Evolutionary conservation across 2,113 vertebrate species (phyloP).

Genomic region (Catharus fuscescens): DNA sequence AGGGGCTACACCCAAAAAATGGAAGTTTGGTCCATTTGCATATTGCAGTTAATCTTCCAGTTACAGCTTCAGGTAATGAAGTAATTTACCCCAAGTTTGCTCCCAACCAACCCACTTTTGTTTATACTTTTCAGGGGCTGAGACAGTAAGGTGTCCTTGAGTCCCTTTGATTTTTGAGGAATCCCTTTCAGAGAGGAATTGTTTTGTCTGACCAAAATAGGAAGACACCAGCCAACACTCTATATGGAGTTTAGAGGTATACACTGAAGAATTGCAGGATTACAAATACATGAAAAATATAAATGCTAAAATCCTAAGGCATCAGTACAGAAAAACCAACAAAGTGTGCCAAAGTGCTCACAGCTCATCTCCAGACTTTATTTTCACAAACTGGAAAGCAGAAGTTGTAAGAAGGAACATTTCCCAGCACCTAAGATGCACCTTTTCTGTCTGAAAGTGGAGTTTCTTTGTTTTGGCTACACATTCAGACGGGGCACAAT

Average conservation of each 20-base stretch:
- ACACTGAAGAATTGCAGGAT: not conserved
- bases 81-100: not conserved
- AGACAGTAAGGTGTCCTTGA: not conserved
- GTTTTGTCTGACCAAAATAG: not conserved
- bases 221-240: not conserved
- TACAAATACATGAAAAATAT: not conserved
- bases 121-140: not conserved
- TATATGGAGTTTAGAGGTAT: not conserved
- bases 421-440: not conserved
- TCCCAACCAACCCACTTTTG: not conserved
- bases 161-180: no score
- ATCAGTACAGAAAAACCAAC: not conserved
- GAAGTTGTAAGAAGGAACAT: not conserved
- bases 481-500: not conserved
- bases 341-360: not conserved
- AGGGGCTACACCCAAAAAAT: not conserved
- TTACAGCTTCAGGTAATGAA: not conserved
- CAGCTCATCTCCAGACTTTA: not conserved
- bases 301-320: not conserved
- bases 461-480: not conserved
- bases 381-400: not conserved
- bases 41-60: not conserved
- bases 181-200: not conserved
- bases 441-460: not conserved
- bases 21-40: not conserved